Evolutionary conservation across 2,113 vertebrate genomes (phyloP).

Genomic region (Catagonus wagneri): DNA sequence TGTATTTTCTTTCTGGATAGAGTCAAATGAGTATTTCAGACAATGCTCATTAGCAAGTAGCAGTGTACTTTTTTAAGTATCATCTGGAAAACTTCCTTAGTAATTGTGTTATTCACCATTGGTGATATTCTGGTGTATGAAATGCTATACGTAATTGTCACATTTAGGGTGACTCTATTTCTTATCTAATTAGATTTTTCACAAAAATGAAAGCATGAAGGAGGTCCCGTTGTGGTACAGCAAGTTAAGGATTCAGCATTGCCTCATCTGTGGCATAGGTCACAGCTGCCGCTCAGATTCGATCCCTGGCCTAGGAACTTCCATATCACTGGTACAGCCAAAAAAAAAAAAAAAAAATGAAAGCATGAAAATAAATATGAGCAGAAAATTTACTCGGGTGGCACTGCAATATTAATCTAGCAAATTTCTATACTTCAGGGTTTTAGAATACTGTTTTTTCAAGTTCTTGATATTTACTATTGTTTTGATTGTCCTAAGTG

Average conservation of each 20-base stretch:
- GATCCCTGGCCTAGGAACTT: no score
- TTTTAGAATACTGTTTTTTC: slow-evolving; percentile 65
- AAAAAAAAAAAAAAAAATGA: slow-evolving; percentile 8
- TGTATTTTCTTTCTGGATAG: background rate
- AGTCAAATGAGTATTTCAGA: background rate
- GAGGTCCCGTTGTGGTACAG: no score
- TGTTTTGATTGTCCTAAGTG: slow-evolving; percentile 62
- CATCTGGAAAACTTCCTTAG: slow-evolving; percentile 56
- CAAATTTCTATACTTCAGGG: slow-evolving; percentile 26
- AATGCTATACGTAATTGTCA: slow-evolving; percentile 61
- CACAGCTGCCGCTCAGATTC: no score
- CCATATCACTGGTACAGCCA: no score
- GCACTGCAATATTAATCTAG: slow-evolving; percentile 64
- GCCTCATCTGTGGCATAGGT: no score
- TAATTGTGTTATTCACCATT: background rate
- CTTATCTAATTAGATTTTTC: slow-evolving; percentile 77
- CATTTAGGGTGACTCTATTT: slow-evolving; percentile 70
- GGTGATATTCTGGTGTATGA: background rate
- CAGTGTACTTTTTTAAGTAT: slow-evolving; percentile 20
- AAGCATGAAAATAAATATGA: slow-evolving; percentile 76
- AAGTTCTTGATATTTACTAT: slow-evolving; percentile 71
- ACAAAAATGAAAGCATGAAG: slow-evolving; percentile 55
- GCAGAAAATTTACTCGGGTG: slow-evolving; percentile 33
- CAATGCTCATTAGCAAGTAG: background rate
- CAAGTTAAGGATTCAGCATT: no score